These are phyloP conservation scores for Limnephilus auricula DNA, from an alignment of 2,888 invertebrate genomes.

Conservation along the genomic window DNA sequence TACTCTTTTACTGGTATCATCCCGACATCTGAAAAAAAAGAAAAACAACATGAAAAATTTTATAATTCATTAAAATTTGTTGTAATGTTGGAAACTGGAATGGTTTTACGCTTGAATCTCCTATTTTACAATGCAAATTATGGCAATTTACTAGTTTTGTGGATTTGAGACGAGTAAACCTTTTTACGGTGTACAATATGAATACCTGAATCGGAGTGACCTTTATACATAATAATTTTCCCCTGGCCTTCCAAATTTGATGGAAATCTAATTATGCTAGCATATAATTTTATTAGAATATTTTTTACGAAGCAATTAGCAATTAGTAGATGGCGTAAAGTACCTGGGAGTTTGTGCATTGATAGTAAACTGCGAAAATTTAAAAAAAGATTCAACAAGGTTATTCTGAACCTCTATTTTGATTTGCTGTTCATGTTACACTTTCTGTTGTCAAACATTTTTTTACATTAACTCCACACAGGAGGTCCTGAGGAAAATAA, in stretches of 20 bases:
- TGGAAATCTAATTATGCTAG: constrained; percentile 16
- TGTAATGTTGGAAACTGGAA: background rate
- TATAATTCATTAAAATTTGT: background rate
- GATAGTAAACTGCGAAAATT: background rate
- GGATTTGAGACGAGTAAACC: background rate
- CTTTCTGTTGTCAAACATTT: background rate
- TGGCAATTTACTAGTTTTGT: background rate
- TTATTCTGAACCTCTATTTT: background rate
- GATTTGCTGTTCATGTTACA: background rate
- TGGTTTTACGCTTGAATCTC: background rate
- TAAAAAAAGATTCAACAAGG: background rate
- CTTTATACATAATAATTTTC: constrained; percentile 24
- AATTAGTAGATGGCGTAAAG: background rate
- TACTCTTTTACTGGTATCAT: constrained; percentile 97
- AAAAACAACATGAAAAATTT: constrained; percentile 58
- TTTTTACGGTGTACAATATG: background rate
- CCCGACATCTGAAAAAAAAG: constrained; percentile 88
- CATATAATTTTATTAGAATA: background rate
- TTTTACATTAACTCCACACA: too few species aligned
- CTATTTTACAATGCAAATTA: background rate
- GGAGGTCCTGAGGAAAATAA: too few species aligned
- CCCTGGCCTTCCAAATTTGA: constrained; percentile 23
- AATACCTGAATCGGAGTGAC: background rate
- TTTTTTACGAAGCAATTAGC: constrained; percentile 20
- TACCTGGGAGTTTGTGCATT: background rate